Evolutionary conservation across 1,140 invertebrate species (phyloP), one percentile per base, ranked within the genome.

Genomic region (Brachionus sp.): DNA sequence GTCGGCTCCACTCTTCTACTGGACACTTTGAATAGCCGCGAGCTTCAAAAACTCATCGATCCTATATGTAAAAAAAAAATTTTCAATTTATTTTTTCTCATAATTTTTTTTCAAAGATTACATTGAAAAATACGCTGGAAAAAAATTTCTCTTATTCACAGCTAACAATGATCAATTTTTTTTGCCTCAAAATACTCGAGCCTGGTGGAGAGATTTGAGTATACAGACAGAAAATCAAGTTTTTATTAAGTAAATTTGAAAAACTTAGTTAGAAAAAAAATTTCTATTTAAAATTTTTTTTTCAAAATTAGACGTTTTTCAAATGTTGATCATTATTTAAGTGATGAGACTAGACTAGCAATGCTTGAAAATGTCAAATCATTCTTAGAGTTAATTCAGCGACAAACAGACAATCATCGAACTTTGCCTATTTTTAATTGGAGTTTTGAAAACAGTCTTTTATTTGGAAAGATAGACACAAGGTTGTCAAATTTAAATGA

Each of bases 141-240:
- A 46, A 16, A 75, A 75, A 75, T 75, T 75, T 33, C 23, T 75
- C 2, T 16, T 75, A 23, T 46, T 75, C 7, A 19, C 42, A 19
- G 37, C 70, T 12, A 29, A 23, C 10, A 46, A 75, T 23, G 70
- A 75, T n/a, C 39, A 75, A 46, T 75, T 75, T n/a, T 46, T 75
- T 25, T 12, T 75, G 9, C 37, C 42, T 16, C 39, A 75, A 46
- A 75, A 75, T 35, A 75, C 70, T 25, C 44, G 44, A 75, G n/a
- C 70, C 25, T 75, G 37, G 37, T 75, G 37, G 37, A 23, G 44
- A 33, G 23, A 75, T 46, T 75, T 75, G 29, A 75, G 42, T 9
- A 75, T 75, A 25, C 39, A 46, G 46, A 75, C 70, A 2, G 25
- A 46, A 3, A 46, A 46, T 46, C 37, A 75, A 46, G 19, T 75